phyloP scores from a whole-genome alignment of 1,140 invertebrate species.

The Oppia nitens region DNA sequence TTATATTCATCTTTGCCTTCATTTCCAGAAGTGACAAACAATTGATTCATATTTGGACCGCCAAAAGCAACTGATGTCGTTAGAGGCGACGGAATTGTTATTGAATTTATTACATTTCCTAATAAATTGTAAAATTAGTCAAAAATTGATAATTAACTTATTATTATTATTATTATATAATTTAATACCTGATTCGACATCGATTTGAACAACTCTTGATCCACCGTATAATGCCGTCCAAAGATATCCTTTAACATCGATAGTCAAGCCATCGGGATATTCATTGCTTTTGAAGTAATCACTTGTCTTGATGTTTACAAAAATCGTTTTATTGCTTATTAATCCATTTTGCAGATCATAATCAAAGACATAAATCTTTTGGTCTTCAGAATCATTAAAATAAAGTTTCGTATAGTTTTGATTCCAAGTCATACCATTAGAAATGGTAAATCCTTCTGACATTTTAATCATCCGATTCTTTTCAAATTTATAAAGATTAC shows the following conservation, averaged over 20 bases:
- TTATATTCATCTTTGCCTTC: slow-evolving; percentile 38
- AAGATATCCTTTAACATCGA: slow-evolving; percentile 48
- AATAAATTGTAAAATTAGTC: not conserved
- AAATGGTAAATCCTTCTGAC: slow-evolving; percentile 36
- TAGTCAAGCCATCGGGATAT: slow-evolving; percentile 54
- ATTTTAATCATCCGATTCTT: slow-evolving; percentile 14
- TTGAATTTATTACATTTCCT: not conserved
- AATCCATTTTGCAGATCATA: slow-evolving; percentile 47
- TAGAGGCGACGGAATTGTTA: not conserved
- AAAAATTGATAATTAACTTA: not conserved
- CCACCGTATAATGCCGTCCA: slow-evolving; percentile 50
- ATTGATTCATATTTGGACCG: slow-evolving; percentile 47
- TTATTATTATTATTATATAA: no score
- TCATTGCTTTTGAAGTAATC: slow-evolving; percentile 9
- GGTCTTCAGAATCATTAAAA: slow-evolving; percentile 31
- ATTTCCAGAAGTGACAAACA: slow-evolving; percentile 54
- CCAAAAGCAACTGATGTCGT: slow-evolving; percentile 59
- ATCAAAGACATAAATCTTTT: slow-evolving; percentile 42
- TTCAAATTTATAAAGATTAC: slow-evolving; percentile 14
- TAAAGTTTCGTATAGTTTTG: slow-evolving; percentile 39
- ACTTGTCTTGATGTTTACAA: not conserved
- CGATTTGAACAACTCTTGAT: slow-evolving; percentile 25
- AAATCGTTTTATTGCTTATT: slow-evolving; percentile 31
- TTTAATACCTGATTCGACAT: slow-evolving; percentile 24
- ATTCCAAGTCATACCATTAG: slow-evolving; percentile 68